These are phyloP conservation scores for Eptatretus atami DNA, from an alignment of 2,797 vertebrate species.

Conservation along the genomic window DNA sequence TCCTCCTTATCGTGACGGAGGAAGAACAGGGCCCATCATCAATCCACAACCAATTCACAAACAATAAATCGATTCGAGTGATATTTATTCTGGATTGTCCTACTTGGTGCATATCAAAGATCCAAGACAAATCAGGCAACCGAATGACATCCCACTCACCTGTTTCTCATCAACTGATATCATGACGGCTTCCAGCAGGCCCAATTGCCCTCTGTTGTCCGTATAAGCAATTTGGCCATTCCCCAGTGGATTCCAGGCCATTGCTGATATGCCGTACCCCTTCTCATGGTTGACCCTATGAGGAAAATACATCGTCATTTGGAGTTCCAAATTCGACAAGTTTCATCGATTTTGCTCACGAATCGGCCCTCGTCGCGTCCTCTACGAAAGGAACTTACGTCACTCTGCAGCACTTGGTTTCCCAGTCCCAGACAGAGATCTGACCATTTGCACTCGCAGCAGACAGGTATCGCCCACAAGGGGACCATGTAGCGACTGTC, in stretches of 20 bases:
- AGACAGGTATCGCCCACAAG: constrained; percentile 43
- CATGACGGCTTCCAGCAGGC: constrained; percentile 31
- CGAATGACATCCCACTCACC: not conserved
- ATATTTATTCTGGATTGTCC: no score
- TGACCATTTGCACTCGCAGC: constrained; percentile 36
- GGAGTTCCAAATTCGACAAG: not conserved
- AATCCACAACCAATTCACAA: no score
- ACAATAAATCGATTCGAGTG: no score
- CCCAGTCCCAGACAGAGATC: constrained; percentile 39
- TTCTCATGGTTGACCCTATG: constrained; percentile 66
- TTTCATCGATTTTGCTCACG: not conserved
- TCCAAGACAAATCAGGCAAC: no score
- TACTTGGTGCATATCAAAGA: no score
- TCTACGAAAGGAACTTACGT: constrained; percentile 20
- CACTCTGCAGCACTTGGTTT: constrained; percentile 35
- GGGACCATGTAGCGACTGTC: constrained; percentile 58
- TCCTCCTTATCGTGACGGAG: constrained; percentile 9
- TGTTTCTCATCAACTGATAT: constrained; percentile 1
- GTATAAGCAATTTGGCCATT: constrained; percentile 37
- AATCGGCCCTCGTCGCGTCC: no score
- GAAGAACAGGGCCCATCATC: not conserved
- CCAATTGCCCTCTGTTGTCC: constrained; percentile 57
- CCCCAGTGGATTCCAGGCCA: constrained; percentile 53
- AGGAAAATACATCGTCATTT: constrained; percentile 1
- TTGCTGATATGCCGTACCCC: constrained; percentile 36